Evolutionary conservation across 2,797 vertebrate species (phyloP).

Genomic region (Anas flavirostris): DNA sequence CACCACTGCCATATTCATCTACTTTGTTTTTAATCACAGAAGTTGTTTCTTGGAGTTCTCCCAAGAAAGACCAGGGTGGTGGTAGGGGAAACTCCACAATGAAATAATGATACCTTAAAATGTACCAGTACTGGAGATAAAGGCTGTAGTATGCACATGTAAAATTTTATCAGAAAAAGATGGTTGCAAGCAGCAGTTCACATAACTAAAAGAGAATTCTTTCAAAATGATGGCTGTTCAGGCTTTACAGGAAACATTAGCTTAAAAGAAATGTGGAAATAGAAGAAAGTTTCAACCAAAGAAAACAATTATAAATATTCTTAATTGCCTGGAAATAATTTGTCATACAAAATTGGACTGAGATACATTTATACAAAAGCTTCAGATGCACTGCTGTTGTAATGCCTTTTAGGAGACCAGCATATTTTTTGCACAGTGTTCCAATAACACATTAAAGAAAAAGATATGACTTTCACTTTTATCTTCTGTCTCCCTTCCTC

Average conservation of each 20-base stretch:
- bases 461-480: conserved; percentile 60
- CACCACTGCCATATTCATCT: conserved; percentile 39
- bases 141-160: conserved; percentile 9
- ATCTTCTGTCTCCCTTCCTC: not conserved
- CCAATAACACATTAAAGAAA: conserved; percentile 35
- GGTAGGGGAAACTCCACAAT: not conserved
- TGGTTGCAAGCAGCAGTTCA: conserved; percentile 20
- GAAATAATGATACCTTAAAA: conserved; percentile 57
- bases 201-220: conserved; percentile 58
- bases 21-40: conserved; percentile 52
- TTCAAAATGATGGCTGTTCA: conserved; percentile 62
- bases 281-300: conserved; percentile 67
- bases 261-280: conserved; percentile 69
- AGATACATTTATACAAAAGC: conserved; percentile 44
- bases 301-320: conserved; percentile 76
- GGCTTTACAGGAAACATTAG: conserved; percentile 67
- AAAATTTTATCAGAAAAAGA: conserved; percentile 68
- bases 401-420: conserved; percentile 33
- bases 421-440: conserved; percentile 47
- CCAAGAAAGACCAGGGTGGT: not conserved
- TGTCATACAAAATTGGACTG: conserved; percentile 66
- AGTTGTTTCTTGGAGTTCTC: conserved; percentile 52
- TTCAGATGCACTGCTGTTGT: conserved; percentile 37
- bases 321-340: conserved; percentile 80
- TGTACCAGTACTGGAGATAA: conserved; percentile 35